Conservation (phyloP, 23 tunicate genomes). For the Diplosoma virens region DNA sequence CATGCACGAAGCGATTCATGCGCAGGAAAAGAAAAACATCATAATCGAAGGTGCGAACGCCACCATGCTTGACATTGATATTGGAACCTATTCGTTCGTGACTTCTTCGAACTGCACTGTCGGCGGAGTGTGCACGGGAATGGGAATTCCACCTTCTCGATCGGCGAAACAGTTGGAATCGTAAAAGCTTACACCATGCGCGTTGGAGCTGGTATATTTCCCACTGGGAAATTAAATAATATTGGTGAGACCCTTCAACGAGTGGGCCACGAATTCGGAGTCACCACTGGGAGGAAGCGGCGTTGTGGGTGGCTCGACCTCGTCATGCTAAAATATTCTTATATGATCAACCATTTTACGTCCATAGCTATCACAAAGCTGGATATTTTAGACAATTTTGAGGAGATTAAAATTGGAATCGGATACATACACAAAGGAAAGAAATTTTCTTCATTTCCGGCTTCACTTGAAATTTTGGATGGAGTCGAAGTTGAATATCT, state of each 20-base stretch:
- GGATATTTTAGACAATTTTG: conserved; percentile 90
- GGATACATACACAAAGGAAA: conserved; percentile 74
- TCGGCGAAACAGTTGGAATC: conserved; percentile 86
- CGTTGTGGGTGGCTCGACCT: conserved; percentile 99
- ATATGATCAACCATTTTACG: conserved; percentile 78
- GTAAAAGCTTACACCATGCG: conserved; percentile 92
- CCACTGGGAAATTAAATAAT: conserved; percentile 76
- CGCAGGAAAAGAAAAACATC: conserved; percentile 21
- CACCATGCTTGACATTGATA: conserved; percentile 59
- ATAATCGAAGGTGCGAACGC: conserved; percentile 56
- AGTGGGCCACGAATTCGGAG: conserved; percentile 88
- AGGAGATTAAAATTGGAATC: conserved; percentile 73
- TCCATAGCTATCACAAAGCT: conserved; percentile 93
- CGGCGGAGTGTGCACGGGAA: conserved; percentile 95
- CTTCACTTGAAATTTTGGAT: conserved; percentile 68
- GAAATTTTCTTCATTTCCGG: conserved; percentile 74
- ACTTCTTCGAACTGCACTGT: conserved; percentile 38
- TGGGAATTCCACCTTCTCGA: conserved; percentile 82
- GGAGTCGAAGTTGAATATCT: conserved; percentile 88
- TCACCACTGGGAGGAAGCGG: conserved; percentile 90
- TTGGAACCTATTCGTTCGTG: conserved; percentile 50
- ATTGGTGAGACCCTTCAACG: conserved; percentile 81
- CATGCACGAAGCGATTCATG: conserved; percentile 9
- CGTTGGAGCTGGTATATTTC: conserved; percentile 95
- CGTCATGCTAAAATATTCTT: conserved; percentile 78